Percentiles rank a stretch among this genome's conserved stretches.
These are phyloP conservation scores for Helarctos malayanus DNA, from an alignment of 2,797 vertebrate species.

Conservation along the genomic window DNA sequence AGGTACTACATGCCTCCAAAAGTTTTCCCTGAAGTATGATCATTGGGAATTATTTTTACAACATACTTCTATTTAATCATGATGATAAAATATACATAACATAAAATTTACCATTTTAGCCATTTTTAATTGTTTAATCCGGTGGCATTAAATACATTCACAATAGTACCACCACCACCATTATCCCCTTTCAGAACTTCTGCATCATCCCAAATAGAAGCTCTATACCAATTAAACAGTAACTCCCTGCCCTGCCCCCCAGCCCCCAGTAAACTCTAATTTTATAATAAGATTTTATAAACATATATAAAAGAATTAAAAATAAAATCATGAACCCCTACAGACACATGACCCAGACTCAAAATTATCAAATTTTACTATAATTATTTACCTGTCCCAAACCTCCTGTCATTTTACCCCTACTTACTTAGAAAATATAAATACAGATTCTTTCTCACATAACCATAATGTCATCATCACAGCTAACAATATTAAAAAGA, in stretches of 20 bases:
- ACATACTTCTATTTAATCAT: background rate
- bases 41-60: background rate
- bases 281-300: conserved; percentile 35
- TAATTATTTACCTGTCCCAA: background rate
- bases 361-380: conserved; percentile 33
- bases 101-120: background rate
- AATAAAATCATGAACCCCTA: conserved; percentile 3
- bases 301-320: conserved; percentile 33
- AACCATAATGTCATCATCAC: conserved; percentile 27
- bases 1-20: background rate
- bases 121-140: background rate
- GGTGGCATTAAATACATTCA: background rate
- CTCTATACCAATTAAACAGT: background rate
- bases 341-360: background rate
- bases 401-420: background rate
- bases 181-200: background rate
- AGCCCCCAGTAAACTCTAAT: background rate
- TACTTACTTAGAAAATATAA: background rate
- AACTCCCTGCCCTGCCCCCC: background rate
- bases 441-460: background rate
- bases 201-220: conserved; percentile 10
- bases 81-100: background rate
- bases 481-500: background rate
- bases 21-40: background rate
- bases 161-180: background rate